Conservation (phyloP, 1,140 invertebrate species). For the Zaprionus camerounensis region DNA sequence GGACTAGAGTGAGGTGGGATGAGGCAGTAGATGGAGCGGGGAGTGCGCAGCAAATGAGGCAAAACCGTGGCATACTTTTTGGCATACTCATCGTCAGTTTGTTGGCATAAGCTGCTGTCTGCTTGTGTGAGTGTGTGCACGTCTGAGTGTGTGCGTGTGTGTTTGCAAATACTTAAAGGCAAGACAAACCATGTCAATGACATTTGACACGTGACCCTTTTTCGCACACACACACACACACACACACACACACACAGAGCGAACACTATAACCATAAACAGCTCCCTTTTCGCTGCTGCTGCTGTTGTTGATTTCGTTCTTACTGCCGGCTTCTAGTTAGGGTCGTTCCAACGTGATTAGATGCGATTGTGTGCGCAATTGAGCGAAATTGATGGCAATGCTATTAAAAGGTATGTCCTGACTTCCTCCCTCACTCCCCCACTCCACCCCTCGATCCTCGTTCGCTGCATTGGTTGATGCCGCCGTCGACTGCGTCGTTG, state of each 20-base stretch:
- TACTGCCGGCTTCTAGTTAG: conserved; percentile 45
- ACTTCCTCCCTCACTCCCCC: conserved; percentile 15
- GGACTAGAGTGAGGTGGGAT: not conserved
- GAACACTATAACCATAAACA: conserved; percentile 75
- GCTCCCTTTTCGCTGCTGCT: conserved; percentile 1
- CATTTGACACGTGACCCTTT: conserved; percentile 82
- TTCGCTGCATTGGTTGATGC: conserved; percentile 64
- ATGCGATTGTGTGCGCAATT: conserved; percentile 81
- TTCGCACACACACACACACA: conserved; percentile 16
- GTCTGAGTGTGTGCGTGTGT: conserved; percentile 39
- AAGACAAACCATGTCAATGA: conserved; percentile 81
- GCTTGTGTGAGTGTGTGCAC: conserved; percentile 31
- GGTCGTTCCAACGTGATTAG: conserved; percentile 76
- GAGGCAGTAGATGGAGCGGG: conserved; percentile 12
- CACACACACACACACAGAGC: not conserved
- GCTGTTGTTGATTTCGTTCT: conserved; percentile 40
- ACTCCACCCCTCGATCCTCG: conserved; percentile 7
- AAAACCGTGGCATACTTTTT: conserved; percentile 74
- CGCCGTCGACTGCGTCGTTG: conserved; percentile 23
- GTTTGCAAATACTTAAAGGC: conserved; percentile 74
- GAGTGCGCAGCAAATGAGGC: conserved; percentile 63
- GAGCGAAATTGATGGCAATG: conserved; percentile 82
- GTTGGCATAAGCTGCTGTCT: conserved; percentile 43
- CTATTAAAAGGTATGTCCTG: conserved; percentile 75
- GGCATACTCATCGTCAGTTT: conserved; percentile 21